Conservation (phyloP, 1,140 invertebrate species). For the Kradibia gibbosae region DNA sequence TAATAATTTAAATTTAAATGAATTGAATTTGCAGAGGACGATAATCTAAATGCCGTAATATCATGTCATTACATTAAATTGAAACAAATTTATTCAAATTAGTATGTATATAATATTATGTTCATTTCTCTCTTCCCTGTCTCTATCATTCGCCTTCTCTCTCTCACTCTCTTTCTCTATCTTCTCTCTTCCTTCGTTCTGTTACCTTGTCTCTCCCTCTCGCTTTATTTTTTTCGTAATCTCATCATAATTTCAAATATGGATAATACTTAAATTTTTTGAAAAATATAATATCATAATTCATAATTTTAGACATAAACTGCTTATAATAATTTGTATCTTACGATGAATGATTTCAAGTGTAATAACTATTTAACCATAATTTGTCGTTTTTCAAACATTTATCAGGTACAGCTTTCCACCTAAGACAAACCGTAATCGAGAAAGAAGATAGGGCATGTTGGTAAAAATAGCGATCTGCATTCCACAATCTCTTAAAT, state of each 20-base stretch:
- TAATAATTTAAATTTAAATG: neutral
- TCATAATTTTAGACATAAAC: neutral
- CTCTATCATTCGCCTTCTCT: no score
- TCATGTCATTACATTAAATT: neutral
- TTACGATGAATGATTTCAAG: neutral
- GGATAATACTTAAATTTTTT: neutral
- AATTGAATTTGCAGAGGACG: neutral
- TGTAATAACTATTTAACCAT: slow-evolving; percentile 15
- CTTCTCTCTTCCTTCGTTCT: no score
- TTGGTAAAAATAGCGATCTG: neutral
- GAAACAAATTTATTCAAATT: neutral
- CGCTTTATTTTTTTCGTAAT: neutral
- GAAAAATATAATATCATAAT: slow-evolving; percentile 2
- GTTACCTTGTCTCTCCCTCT: neutral
- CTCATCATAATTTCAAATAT: neutral
- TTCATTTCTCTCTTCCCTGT: no score
- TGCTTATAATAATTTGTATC: slow-evolving; percentile 10
- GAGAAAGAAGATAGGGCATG: neutral
- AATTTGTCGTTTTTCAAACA: slow-evolving; percentile 3
- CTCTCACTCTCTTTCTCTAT: no score
- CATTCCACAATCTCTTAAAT: slow-evolving; percentile 24
- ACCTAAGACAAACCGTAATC: slow-evolving; percentile 12
- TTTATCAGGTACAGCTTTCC: slow-evolving; percentile 8
- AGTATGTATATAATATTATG: neutral
- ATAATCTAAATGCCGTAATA: neutral